Evolutionary conservation across 2,888 invertebrate genomes (phyloP), one percentile per base, ranked within the genome.

Genomic region (Tipula unca): DNA sequence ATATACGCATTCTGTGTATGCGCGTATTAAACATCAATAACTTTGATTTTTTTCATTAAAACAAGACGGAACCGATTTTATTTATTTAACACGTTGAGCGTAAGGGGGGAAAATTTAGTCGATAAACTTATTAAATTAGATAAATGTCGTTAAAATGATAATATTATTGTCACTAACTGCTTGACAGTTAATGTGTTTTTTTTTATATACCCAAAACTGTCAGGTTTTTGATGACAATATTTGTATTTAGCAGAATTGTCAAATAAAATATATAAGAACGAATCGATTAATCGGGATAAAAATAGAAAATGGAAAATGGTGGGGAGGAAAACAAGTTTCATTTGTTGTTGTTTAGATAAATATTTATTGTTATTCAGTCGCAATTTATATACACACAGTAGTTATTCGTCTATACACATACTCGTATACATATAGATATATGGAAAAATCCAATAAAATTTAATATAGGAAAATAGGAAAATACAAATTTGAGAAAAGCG

Each of bases 381-480:
- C 69, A 69, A 69, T 69, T 69, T 69, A 69, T n/a, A n/a, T 69
- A 69, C 25, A 69, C 48, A 48, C 69, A 69, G 69, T 69, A 69
- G 69, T 69, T 69, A 25, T 8, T 69, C 69, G 10, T 69, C 69
- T 69, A 25, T n/a, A n/a, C n/a, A n/a, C n/a, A n/a, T n/a, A n/a
- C n/a, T n/a, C n/a, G n/a, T n/a, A n/a, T n/a, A n/a, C n/a, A n/a
- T n/a, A n/a, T n/a, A n/a, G n/a, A n/a, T n/a, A n/a, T 69, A 1
- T 69, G 8, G 25, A 25, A 69, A 69, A 69, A 69, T 69, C 69
- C 25, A 69, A 69, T 69, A 69, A 69, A 69, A 20, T 69, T 69
- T 69, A 69, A 69, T n/a, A n/a, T n/a, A n/a, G n/a, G n/a, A n/a
- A n/a, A n/a, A n/a, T 69, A 69, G 69, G 69, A 69, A 69, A 69